phyloP scores from a whole-genome alignment of 2,113 vertebrate genomes.

The Pterocles gutturalis region DNA sequence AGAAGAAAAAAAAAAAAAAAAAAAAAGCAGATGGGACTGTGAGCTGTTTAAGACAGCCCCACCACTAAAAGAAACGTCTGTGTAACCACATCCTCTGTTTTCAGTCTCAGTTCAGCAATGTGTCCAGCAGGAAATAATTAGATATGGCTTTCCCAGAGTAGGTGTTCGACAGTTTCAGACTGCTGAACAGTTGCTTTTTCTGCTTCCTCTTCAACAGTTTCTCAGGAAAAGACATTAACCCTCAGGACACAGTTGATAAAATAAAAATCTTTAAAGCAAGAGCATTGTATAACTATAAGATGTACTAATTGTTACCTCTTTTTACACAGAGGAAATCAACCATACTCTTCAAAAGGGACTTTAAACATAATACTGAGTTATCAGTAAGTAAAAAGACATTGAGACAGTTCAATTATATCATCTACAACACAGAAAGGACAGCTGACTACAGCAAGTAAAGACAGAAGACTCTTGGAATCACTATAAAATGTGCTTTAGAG shows the following conservation, averaged over 20 bases:
- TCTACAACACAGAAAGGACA: not conserved
- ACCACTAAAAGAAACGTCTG: not conserved
- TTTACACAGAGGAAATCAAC: conserved; percentile 10
- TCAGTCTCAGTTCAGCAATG: conserved; percentile 29
- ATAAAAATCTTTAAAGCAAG: not conserved
- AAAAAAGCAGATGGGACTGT: not conserved
- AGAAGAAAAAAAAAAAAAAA: not conserved
- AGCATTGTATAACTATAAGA: not conserved
- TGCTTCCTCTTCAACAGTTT: conserved; percentile 45
- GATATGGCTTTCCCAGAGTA: conserved; percentile 48
- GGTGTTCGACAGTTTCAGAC: conserved; percentile 22
- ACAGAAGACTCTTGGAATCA: not conserved
- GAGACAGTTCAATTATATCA: not conserved
- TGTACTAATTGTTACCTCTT: conserved; percentile 1
- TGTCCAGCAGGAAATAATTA: conserved; percentile 67
- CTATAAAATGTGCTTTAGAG: not conserved
- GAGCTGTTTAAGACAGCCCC: not conserved
- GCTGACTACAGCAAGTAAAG: not conserved
- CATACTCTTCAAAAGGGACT: not conserved
- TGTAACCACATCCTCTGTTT: conserved; percentile 62
- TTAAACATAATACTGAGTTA: conserved; percentile 14
- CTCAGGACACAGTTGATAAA: not conserved
- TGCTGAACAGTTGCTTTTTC: conserved; percentile 18
- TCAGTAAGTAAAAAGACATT: not conserved
- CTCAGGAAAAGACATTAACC: conserved; percentile 39